Conservation (phyloP, 2,888 invertebrate species). For the Dendrolimus pini region DNA sequence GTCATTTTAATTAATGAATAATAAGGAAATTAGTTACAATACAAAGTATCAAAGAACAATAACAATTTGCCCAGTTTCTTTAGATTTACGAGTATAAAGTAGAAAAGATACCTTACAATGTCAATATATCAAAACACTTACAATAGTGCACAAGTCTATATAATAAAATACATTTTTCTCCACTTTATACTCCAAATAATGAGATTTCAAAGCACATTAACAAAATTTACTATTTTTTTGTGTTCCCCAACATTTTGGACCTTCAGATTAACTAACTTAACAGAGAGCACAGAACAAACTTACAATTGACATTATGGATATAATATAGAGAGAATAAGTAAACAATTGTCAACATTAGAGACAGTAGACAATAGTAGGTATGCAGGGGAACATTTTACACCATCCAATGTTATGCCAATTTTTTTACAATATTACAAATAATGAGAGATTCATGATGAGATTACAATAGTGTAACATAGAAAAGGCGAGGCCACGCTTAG, state of each 20-base stretch:
- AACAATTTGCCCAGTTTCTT: neutral
- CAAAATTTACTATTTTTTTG: slow-evolving; percentile 67
- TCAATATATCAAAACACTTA: neutral
- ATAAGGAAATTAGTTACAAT: no score
- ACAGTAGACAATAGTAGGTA: neutral
- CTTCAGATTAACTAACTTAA: slow-evolving; percentile 11
- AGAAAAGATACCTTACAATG: neutral
- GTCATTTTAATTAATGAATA: no score
- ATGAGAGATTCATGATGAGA: slow-evolving; percentile 68
- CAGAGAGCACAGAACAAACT: slow-evolving; percentile 15
- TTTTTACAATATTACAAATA: slow-evolving; percentile 56
- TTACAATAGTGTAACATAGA: slow-evolving; percentile 56
- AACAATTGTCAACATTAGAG: neutral
- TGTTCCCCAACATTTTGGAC: slow-evolving; percentile 22
- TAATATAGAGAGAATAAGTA: neutral
- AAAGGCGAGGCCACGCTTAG: slow-evolving; percentile 68
- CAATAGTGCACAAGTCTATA: neutral
- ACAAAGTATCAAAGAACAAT: no score
- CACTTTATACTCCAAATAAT: slow-evolving; percentile 6
- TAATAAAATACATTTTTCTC: neutral
- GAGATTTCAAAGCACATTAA: slow-evolving; percentile 42
- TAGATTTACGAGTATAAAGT: neutral
- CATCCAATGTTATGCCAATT: slow-evolving; percentile 65
- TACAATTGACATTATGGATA: neutral
- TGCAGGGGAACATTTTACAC: slow-evolving; percentile 45